These are phyloP conservation scores for Heliconius charithonia DNA, from an alignment of 2,888 invertebrate genomes.

Conservation along the genomic window DNA sequence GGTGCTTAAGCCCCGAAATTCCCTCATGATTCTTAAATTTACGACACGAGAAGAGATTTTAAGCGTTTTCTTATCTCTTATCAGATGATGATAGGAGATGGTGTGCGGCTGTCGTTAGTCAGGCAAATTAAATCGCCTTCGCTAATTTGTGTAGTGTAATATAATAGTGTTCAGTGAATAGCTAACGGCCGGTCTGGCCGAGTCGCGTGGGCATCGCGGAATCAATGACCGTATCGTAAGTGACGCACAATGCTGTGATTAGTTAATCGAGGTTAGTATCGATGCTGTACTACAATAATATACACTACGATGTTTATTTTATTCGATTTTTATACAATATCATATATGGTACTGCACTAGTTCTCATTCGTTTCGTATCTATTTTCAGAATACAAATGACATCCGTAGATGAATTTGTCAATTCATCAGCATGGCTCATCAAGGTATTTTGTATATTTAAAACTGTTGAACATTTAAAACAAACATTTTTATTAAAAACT, in stretches of 20 bases:
- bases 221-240: slow-evolving; percentile 57
- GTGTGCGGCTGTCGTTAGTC: slow-evolving; percentile 59
- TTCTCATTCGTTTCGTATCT: slow-evolving; percentile 44
- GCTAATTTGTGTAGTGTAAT: slow-evolving; percentile 9
- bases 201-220: slow-evolving; percentile 44
- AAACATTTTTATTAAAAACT: not conserved
- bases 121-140: slow-evolving; percentile 19
- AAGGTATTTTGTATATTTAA: slow-evolving; percentile 65
- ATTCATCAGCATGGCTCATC: slow-evolving; percentile 78
- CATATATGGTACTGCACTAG: not conserved
- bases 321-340: not conserved
- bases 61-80: slow-evolving; percentile 76
- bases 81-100: slow-evolving; percentile 74
- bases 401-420: slow-evolving; percentile 79
- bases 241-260: slow-evolving; percentile 55
- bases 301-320: not conserved
- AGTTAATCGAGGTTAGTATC: slow-evolving; percentile 60
- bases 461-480: not conserved
- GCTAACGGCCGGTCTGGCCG: slow-evolving; percentile 19
- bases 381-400: slow-evolving; percentile 69
- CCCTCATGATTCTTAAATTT: slow-evolving; percentile 78
- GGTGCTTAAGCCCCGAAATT: slow-evolving; percentile 81
- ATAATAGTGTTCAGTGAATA: slow-evolving; percentile 21
- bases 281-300: not conserved
- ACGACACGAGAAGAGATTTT: slow-evolving; percentile 77